Base-by-base conservation (phyloP, 2,888 invertebrate species). In the Hyppa rectilinea region DNA sequence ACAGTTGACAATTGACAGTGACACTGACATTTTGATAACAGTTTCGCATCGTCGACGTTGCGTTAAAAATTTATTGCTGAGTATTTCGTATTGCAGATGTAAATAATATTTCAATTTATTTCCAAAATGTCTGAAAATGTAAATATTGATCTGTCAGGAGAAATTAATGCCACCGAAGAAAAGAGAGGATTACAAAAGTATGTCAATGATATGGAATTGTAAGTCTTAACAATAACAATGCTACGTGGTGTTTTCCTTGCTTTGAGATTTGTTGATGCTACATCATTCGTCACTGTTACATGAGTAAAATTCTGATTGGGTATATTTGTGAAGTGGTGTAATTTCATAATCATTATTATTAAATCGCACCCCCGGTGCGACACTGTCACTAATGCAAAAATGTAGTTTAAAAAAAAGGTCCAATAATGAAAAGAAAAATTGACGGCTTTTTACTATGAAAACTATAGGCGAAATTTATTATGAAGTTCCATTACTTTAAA, bases 111-210 rank as follows among this genome's bases (percentile, higher is more conserved):
- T 34, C 12, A 43, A 52, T 14, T 55, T 26, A 47, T 20, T 34
- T 58, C 14, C n/a, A 92, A 82, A 78, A 96, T 96, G 96, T 90
- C 95, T 67, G 96, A 96, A 85, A 94, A 92, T 77, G 94, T 96
- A 40, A 94, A 94, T 78, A 94, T 96, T 71, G 96, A 96, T 86
- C 87, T 96, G 68, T 92, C 95, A 6, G 96, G 96, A 66, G 96
- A 96, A 91, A 96, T 96, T 40, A 93, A 91, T 86, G 92, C 96
- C 23, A 90, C 93, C 20, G 83, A 90, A 10, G 95, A 95, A 85
- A 95, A 95, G 81, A 94, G 90, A 88, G 95, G 95, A 76, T 94
- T 96, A 67, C 94, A 95, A 93, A 96, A 96, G 96, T 96, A 96
- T 93, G 96, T 96, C 87, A 93, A 92, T 94, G 92, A 95, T 89